Percentiles rank a stretch among this genome's conserved stretches.
Conservation (phyloP, 2,113 vertebrate species). For the Cyphomyrus plagiostoma region DNA sequence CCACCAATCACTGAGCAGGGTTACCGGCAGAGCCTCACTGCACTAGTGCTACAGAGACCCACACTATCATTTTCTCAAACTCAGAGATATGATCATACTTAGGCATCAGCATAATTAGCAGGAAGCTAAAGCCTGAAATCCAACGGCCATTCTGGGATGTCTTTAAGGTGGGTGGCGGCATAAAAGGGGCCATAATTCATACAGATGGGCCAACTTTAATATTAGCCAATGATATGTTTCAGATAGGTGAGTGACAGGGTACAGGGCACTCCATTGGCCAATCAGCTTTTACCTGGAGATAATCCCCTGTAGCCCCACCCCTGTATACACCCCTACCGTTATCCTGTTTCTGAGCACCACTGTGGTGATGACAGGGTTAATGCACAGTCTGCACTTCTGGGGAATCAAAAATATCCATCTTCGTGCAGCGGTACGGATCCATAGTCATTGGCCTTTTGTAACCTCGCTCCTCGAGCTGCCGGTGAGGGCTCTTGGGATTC, state of each 20-base stretch:
- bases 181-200: background rate
- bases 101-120: background rate
- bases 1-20: background rate
- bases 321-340: background rate
- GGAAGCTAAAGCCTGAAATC: background rate
- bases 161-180: background rate
- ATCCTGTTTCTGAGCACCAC: background rate
- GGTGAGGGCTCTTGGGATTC: background rate
- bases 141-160: background rate
- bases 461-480: background rate
- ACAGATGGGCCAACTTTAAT: background rate
- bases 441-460: constrained; percentile 13
- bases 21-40: background rate
- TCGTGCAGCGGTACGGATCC: background rate
- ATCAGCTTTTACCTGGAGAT: background rate
- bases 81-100: background rate
- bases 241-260: background rate
- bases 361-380: background rate
- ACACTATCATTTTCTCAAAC: background rate
- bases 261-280: background rate
- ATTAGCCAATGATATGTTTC: background rate
- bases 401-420: background rate
- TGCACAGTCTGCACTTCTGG: background rate
- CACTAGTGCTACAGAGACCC: background rate
- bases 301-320: background rate